Base-by-base conservation (phyloP, 2,797 vertebrate genomes). In the Holocentrus rufus region DNA sequence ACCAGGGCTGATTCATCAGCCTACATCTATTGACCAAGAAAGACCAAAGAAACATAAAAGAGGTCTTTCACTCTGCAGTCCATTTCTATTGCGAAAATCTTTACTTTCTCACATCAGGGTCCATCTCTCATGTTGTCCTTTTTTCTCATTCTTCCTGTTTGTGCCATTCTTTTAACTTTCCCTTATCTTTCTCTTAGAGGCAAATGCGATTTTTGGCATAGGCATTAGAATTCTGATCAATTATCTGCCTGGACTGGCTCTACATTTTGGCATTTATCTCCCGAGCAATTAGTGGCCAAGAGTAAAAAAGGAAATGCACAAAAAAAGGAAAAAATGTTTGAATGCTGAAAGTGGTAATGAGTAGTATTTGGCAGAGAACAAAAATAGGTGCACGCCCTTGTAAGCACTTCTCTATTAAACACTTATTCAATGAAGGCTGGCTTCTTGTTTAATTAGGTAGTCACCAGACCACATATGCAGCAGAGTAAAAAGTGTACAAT, bases 231-330 rank as follows among this genome's bases (percentile, higher is more conserved):
- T 74, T 82, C 65, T 75, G 65, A 74, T 68, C 78, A 86, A 85
- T 89, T 84, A 85, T 85, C 73, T 74, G 42, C 53, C 50, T 27
- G 70, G 74, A 77, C 44, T 23, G 31, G 56, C 22, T 61, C 27
- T 69, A 70, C 65, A 67, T 75, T 58, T 68, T 31, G 59, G 20
- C 77, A 68, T 86, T 76, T 65, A 82, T 72, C 14, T 42, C 44
- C 49, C 42, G 36, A 60, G 72, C 76, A 87, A 83, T 91, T 81
- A 87, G 63, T 65, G 64, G 56, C 60, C 14, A 60, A 75, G 53
- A 81, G 76, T 61, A 56, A 55, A 70, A 54, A 68, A 46, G 55
- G 27, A 64, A 78, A 80, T 25, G 17, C 8, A 59, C 34, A 23
- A 56, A 27, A 27, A 27, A 27, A 61, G 10, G 68, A 34, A 25